These are phyloP conservation scores for Salmo trutta DNA, from an alignment of 2,797 vertebrate genomes.

Conservation along the genomic window DNA sequence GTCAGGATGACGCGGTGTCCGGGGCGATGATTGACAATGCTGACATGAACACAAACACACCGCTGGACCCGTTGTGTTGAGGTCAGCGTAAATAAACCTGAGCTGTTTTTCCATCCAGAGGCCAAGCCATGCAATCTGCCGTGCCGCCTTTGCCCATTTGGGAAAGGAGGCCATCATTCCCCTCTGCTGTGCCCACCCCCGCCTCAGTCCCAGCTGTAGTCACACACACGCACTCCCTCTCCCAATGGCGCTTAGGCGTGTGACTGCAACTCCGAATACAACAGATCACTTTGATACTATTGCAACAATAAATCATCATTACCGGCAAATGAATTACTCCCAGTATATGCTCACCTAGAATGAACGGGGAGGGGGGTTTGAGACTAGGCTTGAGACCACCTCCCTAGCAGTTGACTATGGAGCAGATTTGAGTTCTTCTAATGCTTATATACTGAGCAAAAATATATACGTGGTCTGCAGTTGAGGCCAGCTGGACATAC, in stretches of 20 bases:
- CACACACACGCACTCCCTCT: background rate
- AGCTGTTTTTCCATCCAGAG: background rate
- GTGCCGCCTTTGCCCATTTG: background rate
- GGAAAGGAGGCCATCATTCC: too few species aligned
- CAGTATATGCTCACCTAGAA: too few species aligned
- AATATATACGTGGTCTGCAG: too few species aligned
- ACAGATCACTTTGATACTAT: too few species aligned
- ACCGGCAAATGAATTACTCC: too few species aligned
- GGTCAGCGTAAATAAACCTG: conserved; percentile 11
- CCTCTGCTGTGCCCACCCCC: background rate
- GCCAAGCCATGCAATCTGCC: conserved; percentile 14
- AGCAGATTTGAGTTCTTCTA: too few species aligned
- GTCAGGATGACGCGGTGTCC: background rate
- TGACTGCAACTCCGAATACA: background rate
- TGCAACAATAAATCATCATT: too few species aligned
- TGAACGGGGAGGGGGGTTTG: too few species aligned
- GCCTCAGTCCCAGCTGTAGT: background rate
- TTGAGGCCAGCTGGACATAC: too few species aligned
- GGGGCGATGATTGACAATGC: background rate
- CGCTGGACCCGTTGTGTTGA: background rate
- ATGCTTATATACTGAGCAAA: too few species aligned
- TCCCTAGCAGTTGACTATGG: too few species aligned
- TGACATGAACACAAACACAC: background rate
- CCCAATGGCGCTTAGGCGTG: background rate
- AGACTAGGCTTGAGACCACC: too few species aligned